Percentiles rank a stretch among this genome's conserved stretches.
Evolutionary conservation across 2,888 invertebrate genomes (phyloP).

Genomic region (Dioctria rufipes): DNA sequence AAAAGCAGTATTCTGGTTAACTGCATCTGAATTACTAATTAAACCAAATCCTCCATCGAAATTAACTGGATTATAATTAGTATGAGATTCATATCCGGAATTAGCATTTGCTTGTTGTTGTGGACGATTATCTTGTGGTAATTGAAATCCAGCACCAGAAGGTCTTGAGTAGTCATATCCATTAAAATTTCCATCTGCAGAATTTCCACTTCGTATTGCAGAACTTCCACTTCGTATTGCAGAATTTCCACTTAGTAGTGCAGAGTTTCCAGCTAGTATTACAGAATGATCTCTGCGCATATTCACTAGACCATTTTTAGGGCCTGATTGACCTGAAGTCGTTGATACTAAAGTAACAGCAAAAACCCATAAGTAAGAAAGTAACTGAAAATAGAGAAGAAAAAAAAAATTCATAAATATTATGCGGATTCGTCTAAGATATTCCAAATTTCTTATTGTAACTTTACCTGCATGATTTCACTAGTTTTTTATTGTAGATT

Average conservation of each 20-base stretch:
- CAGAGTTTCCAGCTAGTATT: too few relatives aligned
- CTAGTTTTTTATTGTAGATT: slow-evolving; percentile 12
- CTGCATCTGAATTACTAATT: too few relatives aligned
- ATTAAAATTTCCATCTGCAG: not conserved
- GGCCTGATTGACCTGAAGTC: slow-evolving; percentile 19
- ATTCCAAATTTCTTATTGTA: slow-evolving; percentile 15
- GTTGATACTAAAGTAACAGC: not conserved
- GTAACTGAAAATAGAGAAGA: not conserved
- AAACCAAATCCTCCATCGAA: not conserved
- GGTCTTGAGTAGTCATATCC: slow-evolving; percentile 22
- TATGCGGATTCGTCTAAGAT: not conserved
- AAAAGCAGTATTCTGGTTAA: too few relatives aligned
- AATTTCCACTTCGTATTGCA: not conserved
- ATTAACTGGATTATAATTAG: not conserved
- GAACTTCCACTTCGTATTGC: not conserved
- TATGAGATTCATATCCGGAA: not conserved
- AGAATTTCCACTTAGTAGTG: too few relatives aligned
- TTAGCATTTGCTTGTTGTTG: slow-evolving; percentile 5
- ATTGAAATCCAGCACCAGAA: not conserved
- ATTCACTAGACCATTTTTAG: not conserved
- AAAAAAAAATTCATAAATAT: not conserved
- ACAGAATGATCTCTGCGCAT: not conserved
- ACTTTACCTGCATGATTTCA: slow-evolving; percentile 37
- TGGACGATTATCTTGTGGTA: not conserved
- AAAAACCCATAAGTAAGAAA: not conserved